These are phyloP conservation scores for Mythimna lalbum DNA, from an alignment of 2,888 invertebrate species.

Conservation along the genomic window DNA sequence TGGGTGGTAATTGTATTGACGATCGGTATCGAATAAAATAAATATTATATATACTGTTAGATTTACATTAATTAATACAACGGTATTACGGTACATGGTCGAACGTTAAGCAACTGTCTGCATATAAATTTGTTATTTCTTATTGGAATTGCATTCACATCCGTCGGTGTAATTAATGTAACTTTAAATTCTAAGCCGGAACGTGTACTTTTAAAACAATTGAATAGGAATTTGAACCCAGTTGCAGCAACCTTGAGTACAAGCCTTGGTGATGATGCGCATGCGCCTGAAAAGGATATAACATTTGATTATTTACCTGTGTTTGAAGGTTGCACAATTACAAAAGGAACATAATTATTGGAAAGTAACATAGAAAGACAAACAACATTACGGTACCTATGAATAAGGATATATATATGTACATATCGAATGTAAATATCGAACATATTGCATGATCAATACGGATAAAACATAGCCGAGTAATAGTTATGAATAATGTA, in stretches of 20 bases:
- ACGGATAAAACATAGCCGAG: constrained; percentile 19
- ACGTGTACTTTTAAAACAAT: constrained; percentile 20
- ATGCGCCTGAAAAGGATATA: constrained; percentile 12
- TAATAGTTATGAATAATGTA: constrained; percentile 52
- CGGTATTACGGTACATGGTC: constrained; percentile 60
- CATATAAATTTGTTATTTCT: constrained; percentile 61
- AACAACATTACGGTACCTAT: not conserved
- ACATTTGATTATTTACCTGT: not conserved
- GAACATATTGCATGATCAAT: constrained; percentile 21
- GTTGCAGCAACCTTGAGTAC: constrained; percentile 21
- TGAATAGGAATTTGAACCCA: constrained; percentile 13
- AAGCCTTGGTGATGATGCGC: constrained; percentile 2
- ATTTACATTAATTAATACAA: constrained; percentile 71
- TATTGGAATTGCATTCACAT: constrained; percentile 49
- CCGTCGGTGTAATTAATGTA: constrained; percentile 35
- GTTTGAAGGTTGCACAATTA: constrained; percentile 1
- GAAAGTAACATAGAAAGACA: not conserved
- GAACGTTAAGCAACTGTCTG: constrained; percentile 62
- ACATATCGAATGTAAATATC: constrained; percentile 30
- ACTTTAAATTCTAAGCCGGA: constrained; percentile 29
- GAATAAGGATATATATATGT: not conserved
- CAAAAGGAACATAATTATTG: not conserved
- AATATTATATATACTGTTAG: constrained; percentile 69
- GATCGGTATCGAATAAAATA: constrained; percentile 65
- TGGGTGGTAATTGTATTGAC: constrained; percentile 66